Base-by-base conservation (phyloP, 1,140 invertebrate genomes). In the Druon quercuslanigerum region DNA sequence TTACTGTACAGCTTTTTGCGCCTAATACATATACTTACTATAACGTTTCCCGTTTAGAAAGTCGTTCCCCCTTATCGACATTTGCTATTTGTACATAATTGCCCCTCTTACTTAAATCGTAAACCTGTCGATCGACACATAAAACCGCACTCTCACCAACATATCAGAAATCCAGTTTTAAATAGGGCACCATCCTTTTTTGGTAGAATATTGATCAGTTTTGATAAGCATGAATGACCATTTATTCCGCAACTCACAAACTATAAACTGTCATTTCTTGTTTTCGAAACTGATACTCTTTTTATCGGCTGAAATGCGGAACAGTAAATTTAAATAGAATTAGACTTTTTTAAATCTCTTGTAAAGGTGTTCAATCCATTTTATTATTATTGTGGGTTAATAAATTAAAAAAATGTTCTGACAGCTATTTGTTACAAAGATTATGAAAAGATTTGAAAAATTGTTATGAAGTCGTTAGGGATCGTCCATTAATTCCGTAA, bases 1-100 rank as follows among this genome's bases (percentile, higher is more conserved):
- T 76, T 81, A 83, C 85, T 86, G 84, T 85, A 85, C 83, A 85
- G 85, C 85, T 86, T 66, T 40, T 85, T 73, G 75, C 77, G 84
- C 85, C 84, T 86, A 86, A 81, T 80, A 78, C 79, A 66, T 46
- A 66, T 83, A 77, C 85, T 81, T 83, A 83, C 56, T 70, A 74
- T 81, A 80, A 83, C 72, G 77, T 83, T 83, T 84, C 66, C 73
- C 76, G 52, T 79, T 57, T 80, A 71, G 76, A 54, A 73, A 73
- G 16, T 81, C 78, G 25, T 40, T 66, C 14, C 60, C 60, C 60
- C 19, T 77, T 66, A 80, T 84, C 75, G 56, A 83, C 77, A 78
- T 84, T 76, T 75, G 71, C 83, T 83, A 83, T 85, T 85, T 85
- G 84, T 85, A 85, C 77, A 85, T 85, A 85, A 60, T 56, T 77